Evolutionary conservation across 2,888 invertebrate species (phyloP), one percentile per base, ranked within the genome.

Genomic region (Agonopterix alstromeriana): DNA sequence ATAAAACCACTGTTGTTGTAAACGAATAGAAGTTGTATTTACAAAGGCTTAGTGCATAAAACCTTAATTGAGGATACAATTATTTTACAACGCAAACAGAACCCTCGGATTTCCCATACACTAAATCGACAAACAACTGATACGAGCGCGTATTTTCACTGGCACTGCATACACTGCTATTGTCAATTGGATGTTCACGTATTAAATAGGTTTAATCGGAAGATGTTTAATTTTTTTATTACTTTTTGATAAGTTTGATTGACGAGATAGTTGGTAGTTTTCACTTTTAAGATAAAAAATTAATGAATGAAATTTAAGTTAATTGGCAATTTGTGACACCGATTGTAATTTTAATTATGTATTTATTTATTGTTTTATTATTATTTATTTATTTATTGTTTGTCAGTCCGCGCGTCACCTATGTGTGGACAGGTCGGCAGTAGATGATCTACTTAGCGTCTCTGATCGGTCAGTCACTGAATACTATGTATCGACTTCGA

Each of bases 31-130:
- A 67, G 65, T 65, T 65, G 59, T 77, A 61, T 85, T 81, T 77
- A 60, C 59, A 63, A 44, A 52, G 70, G 73, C 71, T 86, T 82
- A 73, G 61, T 53, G 9, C 38, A n/a, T 75, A 77, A 73, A 60
- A 73, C 68, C 63, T 69, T 70, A 73, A 77, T 77, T 73, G 70
- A 72, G 73, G 71, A 71, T 77, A 69, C 64, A 53, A 27, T 54
- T 51, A 53, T 61, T 61, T 60, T 61, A 60, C 55, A 67, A 57
- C 53, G 67, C 67, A 72, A 76, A 82, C 66, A 78, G 54, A 68
- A 63, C 63, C 63, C 62, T 67, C 66, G 82, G 84, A 72, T 79
- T 85, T 85, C 71, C 85, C 84, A 74, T 73, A 73, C 77, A 72
- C 70, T 66, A 54, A 53, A 67, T 58, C 55, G 60, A 73, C 65